A percentile compares a stretch with the other conserved stretches of the same genome.
phyloP scores from a whole-genome alignment of 2,888 invertebrate species.

The Junonia oenone region DNA sequence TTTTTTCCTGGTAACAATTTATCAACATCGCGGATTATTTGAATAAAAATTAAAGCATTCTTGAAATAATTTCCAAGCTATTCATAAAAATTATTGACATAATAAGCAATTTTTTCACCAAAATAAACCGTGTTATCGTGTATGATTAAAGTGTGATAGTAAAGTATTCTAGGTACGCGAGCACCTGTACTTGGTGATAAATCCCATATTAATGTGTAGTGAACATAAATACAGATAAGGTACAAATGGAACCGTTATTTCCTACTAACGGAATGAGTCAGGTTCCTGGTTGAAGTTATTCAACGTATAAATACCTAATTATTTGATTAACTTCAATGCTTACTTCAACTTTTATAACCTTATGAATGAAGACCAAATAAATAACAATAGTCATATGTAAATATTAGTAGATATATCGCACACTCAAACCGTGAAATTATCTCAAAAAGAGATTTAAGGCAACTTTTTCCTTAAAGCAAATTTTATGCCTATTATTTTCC shows the following conservation, averaged over 20 bases:
- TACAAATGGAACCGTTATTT: conserved; percentile 23
- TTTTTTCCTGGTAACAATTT: not conserved
- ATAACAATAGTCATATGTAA: not conserved
- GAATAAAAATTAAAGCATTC: not conserved
- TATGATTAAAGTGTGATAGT: conserved; percentile 5
- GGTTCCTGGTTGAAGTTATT: conserved; percentile 12
- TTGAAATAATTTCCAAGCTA: not conserved
- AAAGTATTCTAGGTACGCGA: conserved; percentile 9
- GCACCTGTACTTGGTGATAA: conserved; percentile 21
- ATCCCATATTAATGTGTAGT: conserved; percentile 14
- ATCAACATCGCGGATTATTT: not conserved
- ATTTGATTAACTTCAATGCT: not conserved
- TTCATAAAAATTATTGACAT: not conserved
- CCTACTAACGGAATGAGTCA: conserved; percentile 20
- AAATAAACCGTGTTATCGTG: conserved; percentile 3
- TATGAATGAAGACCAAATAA: no score
- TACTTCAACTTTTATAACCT: no score
- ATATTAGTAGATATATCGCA: no score
- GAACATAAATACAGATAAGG: conserved; percentile 25
- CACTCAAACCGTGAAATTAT: no score
- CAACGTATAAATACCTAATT: conserved; percentile 4
- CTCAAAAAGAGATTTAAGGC: no score
- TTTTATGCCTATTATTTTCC: no score
- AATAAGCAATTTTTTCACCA: not conserved
- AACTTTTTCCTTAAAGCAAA: no score